A percentile compares a stretch with the other conserved stretches of the same genome.
These are phyloP conservation scores for Aselliscus stoliczkanus DNA, from an alignment of 2,797 vertebrate species.

Conservation along the genomic window DNA sequence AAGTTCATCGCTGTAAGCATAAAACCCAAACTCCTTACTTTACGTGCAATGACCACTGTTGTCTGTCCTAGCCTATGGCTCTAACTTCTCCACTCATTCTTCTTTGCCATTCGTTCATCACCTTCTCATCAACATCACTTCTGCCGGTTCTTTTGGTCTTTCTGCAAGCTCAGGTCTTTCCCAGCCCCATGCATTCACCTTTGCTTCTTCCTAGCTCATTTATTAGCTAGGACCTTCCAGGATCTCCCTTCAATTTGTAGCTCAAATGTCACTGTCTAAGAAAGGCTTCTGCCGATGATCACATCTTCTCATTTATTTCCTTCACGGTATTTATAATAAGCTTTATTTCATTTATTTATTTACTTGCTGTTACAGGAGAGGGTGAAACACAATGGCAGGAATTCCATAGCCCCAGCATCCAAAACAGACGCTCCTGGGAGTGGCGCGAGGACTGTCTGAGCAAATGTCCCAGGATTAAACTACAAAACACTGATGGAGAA, in stretches of 20 bases:
- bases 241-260: not conserved
- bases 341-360: not conserved
- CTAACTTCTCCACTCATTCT: not conserved
- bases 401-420: not conserved
- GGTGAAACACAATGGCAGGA: not conserved
- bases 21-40: not conserved
- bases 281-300: not conserved
- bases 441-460: not conserved
- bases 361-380: not conserved
- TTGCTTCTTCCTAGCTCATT: not conserved
- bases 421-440: not conserved
- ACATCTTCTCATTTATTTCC: not conserved
- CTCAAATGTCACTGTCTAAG: not conserved
- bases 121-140: not conserved
- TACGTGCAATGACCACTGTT: not conserved
- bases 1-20: not conserved
- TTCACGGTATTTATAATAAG: not conserved
- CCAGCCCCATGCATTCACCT: not conserved
- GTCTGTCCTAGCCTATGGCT: not conserved
- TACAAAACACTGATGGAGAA: not conserved
- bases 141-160: not conserved
- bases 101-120: not conserved
- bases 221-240: not conserved
- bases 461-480: not conserved
- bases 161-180: not conserved